phyloP scores from a whole-genome alignment of 2,797 vertebrate genomes.

The Halcyon chelicuti region DNA sequence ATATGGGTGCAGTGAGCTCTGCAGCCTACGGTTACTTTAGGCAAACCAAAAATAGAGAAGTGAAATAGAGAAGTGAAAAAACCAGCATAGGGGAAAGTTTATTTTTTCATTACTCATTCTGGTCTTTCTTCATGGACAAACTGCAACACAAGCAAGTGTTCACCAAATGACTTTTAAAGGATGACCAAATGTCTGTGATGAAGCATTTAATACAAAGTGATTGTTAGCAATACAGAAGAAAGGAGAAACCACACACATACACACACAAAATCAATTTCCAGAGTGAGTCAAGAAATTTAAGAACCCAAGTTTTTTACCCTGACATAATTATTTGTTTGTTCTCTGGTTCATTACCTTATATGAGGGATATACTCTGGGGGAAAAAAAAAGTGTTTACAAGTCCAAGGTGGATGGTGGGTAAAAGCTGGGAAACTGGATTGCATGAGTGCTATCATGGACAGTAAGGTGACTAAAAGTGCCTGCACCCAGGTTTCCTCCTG shows the following conservation, averaged over 20 bases:
- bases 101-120: constrained; percentile 29
- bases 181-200: constrained; percentile 4
- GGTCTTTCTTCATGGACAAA: not conserved
- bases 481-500: not conserved
- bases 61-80: not conserved
- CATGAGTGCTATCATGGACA: not conserved
- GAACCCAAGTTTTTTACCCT: not conserved
- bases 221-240: constrained; percentile 20
- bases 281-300: not conserved
- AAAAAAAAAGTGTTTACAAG: not conserved
- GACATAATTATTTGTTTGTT: not conserved
- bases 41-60: not conserved
- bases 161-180: not conserved
- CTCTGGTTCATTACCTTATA: not conserved
- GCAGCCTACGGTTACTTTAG: not conserved
- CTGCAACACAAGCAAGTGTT: constrained; percentile 33
- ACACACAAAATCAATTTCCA: not conserved
- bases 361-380: not conserved
- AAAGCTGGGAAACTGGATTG: not conserved
- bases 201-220: not conserved
- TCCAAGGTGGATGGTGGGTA: not conserved
- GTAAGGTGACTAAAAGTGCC: not conserved
- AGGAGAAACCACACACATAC: constrained; percentile 1
- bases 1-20: not conserved
- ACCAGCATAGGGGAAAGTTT: not conserved